phyloP scores from a whole-genome alignment of 1,140 invertebrate species.

The Arctopsyche grandis region DNA sequence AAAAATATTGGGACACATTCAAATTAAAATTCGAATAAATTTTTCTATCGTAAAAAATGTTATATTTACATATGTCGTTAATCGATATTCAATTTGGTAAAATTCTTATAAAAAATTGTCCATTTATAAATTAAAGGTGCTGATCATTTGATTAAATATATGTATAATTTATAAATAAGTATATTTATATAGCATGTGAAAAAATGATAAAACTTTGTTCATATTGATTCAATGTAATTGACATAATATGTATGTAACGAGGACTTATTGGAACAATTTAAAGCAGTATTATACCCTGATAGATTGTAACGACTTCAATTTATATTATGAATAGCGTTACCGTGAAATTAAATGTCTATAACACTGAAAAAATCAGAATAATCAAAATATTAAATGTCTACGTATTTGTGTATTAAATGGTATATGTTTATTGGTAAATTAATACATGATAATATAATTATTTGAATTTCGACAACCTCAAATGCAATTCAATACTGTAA shows the following conservation, averaged over 20 bases:
- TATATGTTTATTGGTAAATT: not conserved
- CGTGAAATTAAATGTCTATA: not conserved
- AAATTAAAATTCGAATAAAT: too few relatives aligned
- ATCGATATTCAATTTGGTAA: not conserved
- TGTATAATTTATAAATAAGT: not conserved
- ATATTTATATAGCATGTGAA: conserved; percentile 1
- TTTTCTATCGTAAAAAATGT: not conserved
- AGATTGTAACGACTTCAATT: not conserved
- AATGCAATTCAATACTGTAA: too few relatives aligned
- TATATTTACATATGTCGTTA: not conserved
- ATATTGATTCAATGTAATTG: not conserved
- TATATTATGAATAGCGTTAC: not conserved
- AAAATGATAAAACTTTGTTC: not conserved
- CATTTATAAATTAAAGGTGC: conserved; percentile 20
- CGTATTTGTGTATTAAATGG: not conserved
- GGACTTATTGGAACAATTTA: not conserved
- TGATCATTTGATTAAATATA: conserved; percentile 2
- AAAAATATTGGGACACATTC: too few relatives aligned
- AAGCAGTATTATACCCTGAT: not conserved
- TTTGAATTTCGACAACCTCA: too few relatives aligned
- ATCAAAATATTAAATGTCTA: too few relatives aligned
- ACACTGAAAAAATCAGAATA: not conserved
- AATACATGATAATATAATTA: conserved; percentile 5
- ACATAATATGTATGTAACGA: too few relatives aligned
- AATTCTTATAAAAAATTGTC: conserved; percentile 3